A percentile compares a stretch with the other conserved stretches of the same genome.
phyloP scores from a whole-genome alignment of 2,113 vertebrate species.

The Mormyrus lacerda region DNA sequence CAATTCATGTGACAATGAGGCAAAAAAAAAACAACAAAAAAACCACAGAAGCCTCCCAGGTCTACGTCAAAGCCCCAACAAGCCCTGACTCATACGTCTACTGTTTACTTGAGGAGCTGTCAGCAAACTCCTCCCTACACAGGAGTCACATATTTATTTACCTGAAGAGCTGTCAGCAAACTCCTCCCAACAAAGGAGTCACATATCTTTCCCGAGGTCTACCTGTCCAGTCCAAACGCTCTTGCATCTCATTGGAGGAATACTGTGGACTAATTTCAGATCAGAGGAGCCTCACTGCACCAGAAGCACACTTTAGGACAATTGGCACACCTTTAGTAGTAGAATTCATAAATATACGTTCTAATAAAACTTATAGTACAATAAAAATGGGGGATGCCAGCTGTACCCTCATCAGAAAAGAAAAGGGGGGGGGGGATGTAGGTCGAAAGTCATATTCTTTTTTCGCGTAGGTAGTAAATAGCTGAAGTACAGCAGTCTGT shows the following conservation, averaged over 20 bases:
- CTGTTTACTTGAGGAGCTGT: slow-evolving; percentile 31
- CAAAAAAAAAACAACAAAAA: background rate
- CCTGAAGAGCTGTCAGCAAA: slow-evolving; percentile 38
- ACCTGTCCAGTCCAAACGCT: slow-evolving; percentile 40
- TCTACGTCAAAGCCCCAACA: slow-evolving; percentile 30
- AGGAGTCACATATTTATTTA: background rate
- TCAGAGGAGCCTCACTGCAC: slow-evolving; percentile 34
- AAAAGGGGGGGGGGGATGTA: background rate
- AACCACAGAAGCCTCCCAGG: background rate
- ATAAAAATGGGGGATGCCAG: background rate
- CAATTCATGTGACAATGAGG: slow-evolving; percentile 1
- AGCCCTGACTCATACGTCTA: slow-evolving; percentile 38
- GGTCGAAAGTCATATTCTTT: slow-evolving; percentile 27
- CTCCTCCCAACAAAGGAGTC: slow-evolving; percentile 33
- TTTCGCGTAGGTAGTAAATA: slow-evolving; percentile 22
- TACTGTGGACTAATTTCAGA: slow-evolving; percentile 29
- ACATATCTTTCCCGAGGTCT: slow-evolving; percentile 35
- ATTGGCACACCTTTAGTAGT: background rate
- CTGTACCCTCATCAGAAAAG: background rate
- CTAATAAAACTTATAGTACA: background rate
- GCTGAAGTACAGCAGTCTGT: slow-evolving; percentile 8
- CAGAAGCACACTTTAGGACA: slow-evolving; percentile 32
- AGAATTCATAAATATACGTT: background rate
- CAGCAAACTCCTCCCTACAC: slow-evolving; percentile 24
- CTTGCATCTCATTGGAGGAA: slow-evolving; percentile 39